These are phyloP conservation scores for Drosophila lutescens DNA, from an alignment of 2,888 invertebrate genomes.

Conservation along the genomic window DNA sequence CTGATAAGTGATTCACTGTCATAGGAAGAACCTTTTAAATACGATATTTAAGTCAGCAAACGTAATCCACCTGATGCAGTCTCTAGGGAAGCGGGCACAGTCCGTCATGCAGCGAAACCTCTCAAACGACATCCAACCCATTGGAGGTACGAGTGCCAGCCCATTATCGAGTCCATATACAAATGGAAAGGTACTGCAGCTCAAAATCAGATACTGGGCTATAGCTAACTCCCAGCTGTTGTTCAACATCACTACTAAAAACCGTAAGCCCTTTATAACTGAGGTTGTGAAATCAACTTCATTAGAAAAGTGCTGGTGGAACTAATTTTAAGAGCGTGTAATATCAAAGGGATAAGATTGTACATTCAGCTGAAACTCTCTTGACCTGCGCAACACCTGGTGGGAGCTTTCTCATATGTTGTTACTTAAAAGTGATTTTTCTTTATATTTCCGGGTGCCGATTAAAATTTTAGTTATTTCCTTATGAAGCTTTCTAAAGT, in stretches of 20 bases:
- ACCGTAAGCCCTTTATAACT: background rate
- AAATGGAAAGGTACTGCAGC: background rate
- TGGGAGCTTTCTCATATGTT: too few relatives aligned
- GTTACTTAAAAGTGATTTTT: too few relatives aligned
- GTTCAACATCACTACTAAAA: background rate
- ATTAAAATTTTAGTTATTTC: too few relatives aligned
- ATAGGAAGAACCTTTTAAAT: background rate
- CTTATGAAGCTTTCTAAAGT: too few relatives aligned
- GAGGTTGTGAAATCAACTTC: too few relatives aligned
- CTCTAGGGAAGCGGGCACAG: slow-evolving; percentile 86
- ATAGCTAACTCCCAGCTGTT: background rate
- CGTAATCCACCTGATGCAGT: slow-evolving; percentile 86
- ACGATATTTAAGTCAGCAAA: slow-evolving; percentile 33
- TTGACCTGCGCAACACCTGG: too few relatives aligned
- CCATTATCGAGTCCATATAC: slow-evolving; percentile 86
- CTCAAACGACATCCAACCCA: slow-evolving; percentile 89
- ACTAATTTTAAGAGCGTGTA: too few relatives aligned
- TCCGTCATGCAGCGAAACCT: slow-evolving; percentile 87
- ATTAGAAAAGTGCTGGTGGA: too few relatives aligned
- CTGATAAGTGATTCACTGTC: slow-evolving; percentile 87
- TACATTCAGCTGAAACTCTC: too few relatives aligned
- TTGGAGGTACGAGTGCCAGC: slow-evolving; percentile 87
- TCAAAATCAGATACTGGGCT: slow-evolving; percentile 1
- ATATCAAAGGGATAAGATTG: too few relatives aligned
- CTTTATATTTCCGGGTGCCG: too few relatives aligned